Conservation (phyloP, 2,797 vertebrate species). For the Lutjanus argentimaculatus region DNA sequence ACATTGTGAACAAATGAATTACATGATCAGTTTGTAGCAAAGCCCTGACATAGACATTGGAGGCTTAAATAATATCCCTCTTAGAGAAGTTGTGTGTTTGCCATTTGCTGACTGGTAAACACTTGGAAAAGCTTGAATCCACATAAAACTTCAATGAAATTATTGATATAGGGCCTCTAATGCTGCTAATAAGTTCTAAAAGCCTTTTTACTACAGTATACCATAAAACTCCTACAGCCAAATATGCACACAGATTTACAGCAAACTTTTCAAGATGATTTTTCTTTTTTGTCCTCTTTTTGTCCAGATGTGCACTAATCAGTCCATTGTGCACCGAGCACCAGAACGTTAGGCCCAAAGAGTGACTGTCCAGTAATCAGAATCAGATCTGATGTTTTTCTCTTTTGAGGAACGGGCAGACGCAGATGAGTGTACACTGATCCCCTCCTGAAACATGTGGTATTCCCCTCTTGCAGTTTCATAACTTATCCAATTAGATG, state of each 20-base stretch:
- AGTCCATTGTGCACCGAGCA: slow-evolving; percentile 67
- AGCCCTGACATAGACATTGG: not conserved
- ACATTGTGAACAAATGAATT: slow-evolving; percentile 42
- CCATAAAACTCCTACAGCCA: slow-evolving; percentile 41
- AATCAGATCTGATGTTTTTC: slow-evolving; percentile 65
- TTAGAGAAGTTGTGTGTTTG: not conserved
- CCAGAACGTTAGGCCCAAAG: slow-evolving; percentile 35
- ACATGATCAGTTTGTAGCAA: slow-evolving; percentile 44
- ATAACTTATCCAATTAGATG: slow-evolving; percentile 39
- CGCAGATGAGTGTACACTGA: slow-evolving; percentile 46
- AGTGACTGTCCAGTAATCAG: slow-evolving; percentile 64
- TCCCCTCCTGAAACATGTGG: slow-evolving; percentile 53
- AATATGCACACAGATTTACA: slow-evolving; percentile 55
- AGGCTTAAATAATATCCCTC: slow-evolving; percentile 1
- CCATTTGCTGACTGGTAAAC: slow-evolving; percentile 5
- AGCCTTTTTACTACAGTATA: slow-evolving; percentile 40
- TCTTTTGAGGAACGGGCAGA: slow-evolving; percentile 48
- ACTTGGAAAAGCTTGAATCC: slow-evolving; percentile 12
- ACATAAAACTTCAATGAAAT: slow-evolving; percentile 29
- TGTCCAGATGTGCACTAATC: slow-evolving; percentile 81
- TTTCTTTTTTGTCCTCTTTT: slow-evolving; percentile 31
- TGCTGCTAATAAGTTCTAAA: not conserved
- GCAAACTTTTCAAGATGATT: slow-evolving; percentile 57
- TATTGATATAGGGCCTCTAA: not conserved
- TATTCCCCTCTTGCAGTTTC: slow-evolving; percentile 42